phyloP scores from a whole-genome alignment of 2,113 vertebrate species.

The Trematocara unimaculatum region DNA sequence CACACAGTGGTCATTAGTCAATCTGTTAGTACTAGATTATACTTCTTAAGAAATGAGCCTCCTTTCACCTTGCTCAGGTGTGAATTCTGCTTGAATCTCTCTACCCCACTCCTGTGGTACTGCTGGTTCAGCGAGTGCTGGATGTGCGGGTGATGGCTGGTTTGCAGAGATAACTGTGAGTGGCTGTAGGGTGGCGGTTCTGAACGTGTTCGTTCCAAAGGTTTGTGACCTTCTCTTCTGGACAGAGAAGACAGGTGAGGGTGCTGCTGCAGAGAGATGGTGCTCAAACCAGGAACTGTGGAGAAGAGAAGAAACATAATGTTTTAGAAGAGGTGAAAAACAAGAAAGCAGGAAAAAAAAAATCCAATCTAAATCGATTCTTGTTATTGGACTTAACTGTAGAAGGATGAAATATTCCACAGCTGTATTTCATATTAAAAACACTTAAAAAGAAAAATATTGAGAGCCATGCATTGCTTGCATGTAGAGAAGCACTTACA shows the following conservation, averaged over 20 bases:
- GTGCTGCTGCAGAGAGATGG: conserved; percentile 74
- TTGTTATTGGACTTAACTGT: not conserved
- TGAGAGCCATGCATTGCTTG: not conserved
- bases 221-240: conserved; percentile 76
- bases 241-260: conserved; percentile 65
- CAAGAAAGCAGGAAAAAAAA: not conserved
- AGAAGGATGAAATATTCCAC: not conserved
- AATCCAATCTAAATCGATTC: not conserved
- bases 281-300: conserved; percentile 76
- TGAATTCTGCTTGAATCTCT: conserved; percentile 49
- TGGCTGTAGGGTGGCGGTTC: conserved; percentile 87
- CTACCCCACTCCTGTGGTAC: conserved; percentile 64
- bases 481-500: not conserved
- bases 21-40: not conserved
- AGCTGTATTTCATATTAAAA: not conserved
- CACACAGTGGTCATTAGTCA: not conserved
- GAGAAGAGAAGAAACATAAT: not conserved
- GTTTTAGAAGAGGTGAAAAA: not conserved
- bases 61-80: conserved; percentile 53
- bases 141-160: conserved; percentile 66
- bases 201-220: conserved; percentile 86
- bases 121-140: conserved; percentile 78
- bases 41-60: not conserved
- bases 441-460: not conserved
- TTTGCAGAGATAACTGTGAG: conserved; percentile 70